Conservation (phyloP, 2,797 vertebrate species). For the Aselliscus stoliczkanus region DNA sequence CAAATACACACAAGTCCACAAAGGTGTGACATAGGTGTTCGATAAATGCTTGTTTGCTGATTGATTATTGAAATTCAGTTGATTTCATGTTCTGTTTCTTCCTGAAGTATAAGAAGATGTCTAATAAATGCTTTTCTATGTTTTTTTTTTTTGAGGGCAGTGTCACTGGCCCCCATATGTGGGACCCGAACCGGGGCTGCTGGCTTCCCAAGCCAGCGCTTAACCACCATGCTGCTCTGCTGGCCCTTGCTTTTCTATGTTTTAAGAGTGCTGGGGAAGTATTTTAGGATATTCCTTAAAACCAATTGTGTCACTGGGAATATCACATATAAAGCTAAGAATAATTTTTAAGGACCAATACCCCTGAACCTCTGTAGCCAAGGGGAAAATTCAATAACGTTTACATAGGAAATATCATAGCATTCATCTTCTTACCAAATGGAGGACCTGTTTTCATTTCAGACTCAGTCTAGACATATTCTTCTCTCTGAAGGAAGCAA, state of each 20-base stretch:
- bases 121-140: neutral
- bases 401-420: neutral
- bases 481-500: neutral
- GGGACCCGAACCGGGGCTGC: too few species aligned
- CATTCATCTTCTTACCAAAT: neutral
- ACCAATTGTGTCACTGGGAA: neutral
- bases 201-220: too few species aligned
- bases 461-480: neutral
- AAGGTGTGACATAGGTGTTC: neutral
- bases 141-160: too few species aligned
- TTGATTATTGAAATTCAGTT: neutral
- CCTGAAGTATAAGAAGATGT: neutral
- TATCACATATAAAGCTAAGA: neutral
- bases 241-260: neutral
- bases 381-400: neutral
- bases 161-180: too few species aligned
- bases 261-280: neutral
- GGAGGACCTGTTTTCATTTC: neutral
- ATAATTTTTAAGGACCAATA: neutral
- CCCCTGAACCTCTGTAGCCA: neutral
- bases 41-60: neutral
- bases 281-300: constrained; percentile 13
- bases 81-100: neutral
- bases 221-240: too few species aligned
- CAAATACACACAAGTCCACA: neutral